Evolutionary conservation across 2,113 vertebrate genomes (phyloP).

Genomic region (Antechinus flavipes): DNA sequence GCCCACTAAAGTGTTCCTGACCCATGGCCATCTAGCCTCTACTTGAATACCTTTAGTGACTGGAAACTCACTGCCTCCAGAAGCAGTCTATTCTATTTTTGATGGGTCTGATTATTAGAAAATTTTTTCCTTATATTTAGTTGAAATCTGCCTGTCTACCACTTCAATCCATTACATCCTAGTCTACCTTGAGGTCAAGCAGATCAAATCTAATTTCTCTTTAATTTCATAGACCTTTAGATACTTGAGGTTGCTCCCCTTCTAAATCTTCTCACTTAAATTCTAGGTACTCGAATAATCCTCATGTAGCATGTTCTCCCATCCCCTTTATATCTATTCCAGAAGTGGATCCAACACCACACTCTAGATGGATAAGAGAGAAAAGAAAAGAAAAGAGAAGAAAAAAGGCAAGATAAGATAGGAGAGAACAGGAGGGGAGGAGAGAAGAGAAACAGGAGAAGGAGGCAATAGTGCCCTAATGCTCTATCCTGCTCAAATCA

Average conservation of each 20-base stretch:
- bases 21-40: background rate
- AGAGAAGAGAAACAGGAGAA: too few species aligned
- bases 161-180: background rate
- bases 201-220: background rate
- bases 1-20: background rate
- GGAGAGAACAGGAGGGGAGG: too few species aligned
- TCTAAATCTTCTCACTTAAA: background rate
- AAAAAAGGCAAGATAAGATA: too few species aligned
- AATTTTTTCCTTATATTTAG: background rate
- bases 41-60: background rate
- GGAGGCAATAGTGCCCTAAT: background rate
- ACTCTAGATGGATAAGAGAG: background rate
- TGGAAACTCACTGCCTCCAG: background rate
- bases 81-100: background rate
- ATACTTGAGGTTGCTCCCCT: background rate
- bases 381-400: too few species aligned
- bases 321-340: background rate
- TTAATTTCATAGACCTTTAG: background rate
- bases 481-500: too few species aligned
- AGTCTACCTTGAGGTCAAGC: background rate
- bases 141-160: background rate
- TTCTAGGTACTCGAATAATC: background rate
- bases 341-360: background rate
- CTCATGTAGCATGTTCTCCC: background rate
- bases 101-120: background rate